A percentile compares a stretch with the other conserved stretches of the same genome.
Evolutionary conservation across 2,888 invertebrate species (phyloP).

Genomic region (Dromius quadrimaculatus): DNA sequence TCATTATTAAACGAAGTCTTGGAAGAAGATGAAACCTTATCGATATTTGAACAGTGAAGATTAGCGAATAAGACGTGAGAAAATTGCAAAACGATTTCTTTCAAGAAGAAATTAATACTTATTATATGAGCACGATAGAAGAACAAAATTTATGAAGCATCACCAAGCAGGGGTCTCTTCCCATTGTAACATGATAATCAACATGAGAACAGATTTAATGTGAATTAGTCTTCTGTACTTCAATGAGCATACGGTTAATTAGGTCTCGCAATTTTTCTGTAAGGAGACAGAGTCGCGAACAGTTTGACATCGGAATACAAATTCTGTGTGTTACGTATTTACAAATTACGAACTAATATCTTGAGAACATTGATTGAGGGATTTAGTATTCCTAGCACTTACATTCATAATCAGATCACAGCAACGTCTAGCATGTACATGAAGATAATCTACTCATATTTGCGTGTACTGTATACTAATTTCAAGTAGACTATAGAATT

Average conservation of each 20-base stretch:
- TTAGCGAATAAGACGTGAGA: constrained; percentile 16
- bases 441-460: no score
- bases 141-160: constrained; percentile 1
- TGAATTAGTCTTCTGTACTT: no score
- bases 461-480: no score
- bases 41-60: constrained; percentile 21
- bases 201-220: no score
- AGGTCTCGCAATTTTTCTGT: background rate
- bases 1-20: constrained; percentile 28
- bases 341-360: constrained; percentile 26
- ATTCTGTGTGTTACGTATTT: background rate
- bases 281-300: background rate
- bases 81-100: background rate
- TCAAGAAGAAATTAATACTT: constrained; percentile 13
- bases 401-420: constrained; percentile 15
- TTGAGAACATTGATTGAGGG: background rate
- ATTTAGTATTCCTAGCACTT: constrained; percentile 21
- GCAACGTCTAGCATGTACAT: no score
- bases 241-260: background rate
- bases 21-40: constrained; percentile 30
- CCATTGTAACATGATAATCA: no score
- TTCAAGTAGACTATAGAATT: no score
- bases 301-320: constrained; percentile 8
- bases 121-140: constrained; percentile 21
- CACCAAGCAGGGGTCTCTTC: background rate